Percentiles rank a stretch among this genome's conserved stretches.
These are phyloP conservation scores for Rhinogobio ventralis DNA, from an alignment of 2,797 vertebrate genomes.

Conservation along the genomic window DNA sequence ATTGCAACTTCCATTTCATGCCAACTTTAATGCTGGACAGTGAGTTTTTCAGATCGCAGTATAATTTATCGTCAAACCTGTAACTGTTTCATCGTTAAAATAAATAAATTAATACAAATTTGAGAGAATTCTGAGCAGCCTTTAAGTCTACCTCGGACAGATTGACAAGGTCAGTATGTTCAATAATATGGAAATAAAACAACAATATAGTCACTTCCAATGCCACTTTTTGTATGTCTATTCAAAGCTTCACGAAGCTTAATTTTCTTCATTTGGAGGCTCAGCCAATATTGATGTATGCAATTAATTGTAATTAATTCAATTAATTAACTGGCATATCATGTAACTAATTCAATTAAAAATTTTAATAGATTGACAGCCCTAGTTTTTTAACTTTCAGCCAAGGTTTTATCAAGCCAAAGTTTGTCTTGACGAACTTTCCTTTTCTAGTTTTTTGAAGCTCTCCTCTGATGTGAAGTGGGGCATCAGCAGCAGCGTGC, in stretches of 20 bases:
- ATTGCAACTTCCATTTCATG: neutral
- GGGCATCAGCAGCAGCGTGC: conserved; percentile 35
- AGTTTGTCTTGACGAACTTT: neutral
- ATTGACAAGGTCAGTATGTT: neutral
- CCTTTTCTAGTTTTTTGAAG: conserved; percentile 8
- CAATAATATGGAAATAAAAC: neutral
- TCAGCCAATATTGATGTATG: conserved; percentile 17
- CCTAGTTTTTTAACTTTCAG: conserved; percentile 25
- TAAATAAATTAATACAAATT: neutral
- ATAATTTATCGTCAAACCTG: neutral
- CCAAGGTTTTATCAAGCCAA: conserved; percentile 8
- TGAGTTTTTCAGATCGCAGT: neutral
- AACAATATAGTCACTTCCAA: neutral
- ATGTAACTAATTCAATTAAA: conserved; percentile 5
- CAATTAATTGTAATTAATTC: conserved; percentile 19
- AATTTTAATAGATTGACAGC: neutral
- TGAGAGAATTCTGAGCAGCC: neutral
- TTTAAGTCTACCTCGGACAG: neutral
- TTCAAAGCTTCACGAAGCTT: neutral
- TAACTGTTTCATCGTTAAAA: neutral
- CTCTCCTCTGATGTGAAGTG: conserved; percentile 3
- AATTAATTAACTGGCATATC: conserved; percentile 21
- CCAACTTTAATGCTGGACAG: neutral
- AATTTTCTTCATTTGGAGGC: neutral
- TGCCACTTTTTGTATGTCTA: neutral